Evolutionary conservation across 1,140 invertebrate genomes (phyloP).

Genomic region (Oreohelix idahoensis): DNA sequence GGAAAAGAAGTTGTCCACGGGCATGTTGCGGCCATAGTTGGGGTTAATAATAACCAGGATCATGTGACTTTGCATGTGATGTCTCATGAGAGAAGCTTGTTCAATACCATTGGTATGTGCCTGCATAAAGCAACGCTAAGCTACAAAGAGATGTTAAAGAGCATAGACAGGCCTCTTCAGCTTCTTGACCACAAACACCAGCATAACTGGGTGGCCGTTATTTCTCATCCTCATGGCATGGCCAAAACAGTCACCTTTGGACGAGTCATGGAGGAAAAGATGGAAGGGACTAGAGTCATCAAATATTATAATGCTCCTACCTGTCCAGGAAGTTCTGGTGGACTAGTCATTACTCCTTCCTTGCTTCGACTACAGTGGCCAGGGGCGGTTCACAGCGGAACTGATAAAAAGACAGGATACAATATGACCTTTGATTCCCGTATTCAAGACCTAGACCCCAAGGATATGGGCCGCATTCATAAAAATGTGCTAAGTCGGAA

Average conservation of each 20-base stretch:
- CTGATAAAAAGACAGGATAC: conserved; percentile 9
- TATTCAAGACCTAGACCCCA: background rate
- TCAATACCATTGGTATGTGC: background rate
- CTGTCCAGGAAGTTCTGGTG: conserved; percentile 36
- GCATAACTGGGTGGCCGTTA: conserved; percentile 27
- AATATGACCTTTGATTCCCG: conserved; percentile 25
- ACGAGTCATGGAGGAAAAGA: background rate
- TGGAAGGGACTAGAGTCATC: background rate
- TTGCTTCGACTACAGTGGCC: conserved; percentile 33
- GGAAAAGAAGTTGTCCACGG: conserved; percentile 17
- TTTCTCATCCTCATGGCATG: conserved; percentile 31
- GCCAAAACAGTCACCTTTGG: conserved; percentile 30
- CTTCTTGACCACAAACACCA: background rate
- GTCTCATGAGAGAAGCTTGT: conserved; percentile 21
- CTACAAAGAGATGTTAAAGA: conserved; percentile 25
- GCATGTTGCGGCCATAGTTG: conserved; percentile 22
- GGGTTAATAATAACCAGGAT: conserved; percentile 22
- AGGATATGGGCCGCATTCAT: conserved; percentile 24
- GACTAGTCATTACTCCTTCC: conserved; percentile 31
- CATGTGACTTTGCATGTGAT: conserved; percentile 28
- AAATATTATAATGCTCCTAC: conserved; percentile 38
- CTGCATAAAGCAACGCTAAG: conserved; percentile 25
- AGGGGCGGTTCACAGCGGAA: conserved; percentile 30
- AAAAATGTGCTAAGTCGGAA: conserved; percentile 7
- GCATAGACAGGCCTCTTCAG: background rate